Base-by-base conservation (phyloP, 2,797 vertebrate genomes). In the Enteromius anoplus region DNA sequence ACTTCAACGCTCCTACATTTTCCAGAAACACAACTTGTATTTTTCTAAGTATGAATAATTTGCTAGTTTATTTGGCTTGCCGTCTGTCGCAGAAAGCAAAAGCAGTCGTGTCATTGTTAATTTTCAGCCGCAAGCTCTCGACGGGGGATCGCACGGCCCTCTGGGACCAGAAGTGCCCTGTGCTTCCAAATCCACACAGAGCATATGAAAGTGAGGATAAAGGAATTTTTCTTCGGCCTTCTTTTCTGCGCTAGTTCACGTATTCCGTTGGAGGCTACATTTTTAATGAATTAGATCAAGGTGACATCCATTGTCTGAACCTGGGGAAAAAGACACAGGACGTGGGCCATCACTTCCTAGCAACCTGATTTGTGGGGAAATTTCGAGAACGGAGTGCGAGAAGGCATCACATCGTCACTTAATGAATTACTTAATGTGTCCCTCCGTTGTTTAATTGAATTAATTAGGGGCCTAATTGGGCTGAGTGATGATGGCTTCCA, bases 391-490 rank as follows among this genome's bases (percentile, higher is more conserved):
- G 12, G 55, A 34, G 72, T 72, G 80, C 66, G 83, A 75, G 83
- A 85, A 86, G 85, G 81, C 85, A 70, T 76, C 80, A 71, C 77
- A 77, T 86, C 75, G 34, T 84, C 83, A 87, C 87, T 88, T 90
- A 91, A 89, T 85, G 70, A 87, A 81, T 83, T 77, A 86, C 87
- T 90, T 91, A 91, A 90, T 89, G 88, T 84, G 37, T 89, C 86
- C 88, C 91, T 91, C 72, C 71, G 79, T 89, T 90, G 86, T 88
- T 88, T 89, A 87, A 91, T 86, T 89, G 68, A 91, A 90, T 91
- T 91, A 90, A 93, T 93, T 91, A 92, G 89, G 88, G 83, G 84
- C 87, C 86, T 92, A 93, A 92, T 89, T 92, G 89, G 90, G 88
- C 86, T 89, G 84, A 88, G 90, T 89, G 86, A 89, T 87, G 88